These are phyloP conservation scores for Myiotriccus ornatus DNA, from an alignment of 2,797 vertebrate genomes.

Conservation along the genomic window DNA sequence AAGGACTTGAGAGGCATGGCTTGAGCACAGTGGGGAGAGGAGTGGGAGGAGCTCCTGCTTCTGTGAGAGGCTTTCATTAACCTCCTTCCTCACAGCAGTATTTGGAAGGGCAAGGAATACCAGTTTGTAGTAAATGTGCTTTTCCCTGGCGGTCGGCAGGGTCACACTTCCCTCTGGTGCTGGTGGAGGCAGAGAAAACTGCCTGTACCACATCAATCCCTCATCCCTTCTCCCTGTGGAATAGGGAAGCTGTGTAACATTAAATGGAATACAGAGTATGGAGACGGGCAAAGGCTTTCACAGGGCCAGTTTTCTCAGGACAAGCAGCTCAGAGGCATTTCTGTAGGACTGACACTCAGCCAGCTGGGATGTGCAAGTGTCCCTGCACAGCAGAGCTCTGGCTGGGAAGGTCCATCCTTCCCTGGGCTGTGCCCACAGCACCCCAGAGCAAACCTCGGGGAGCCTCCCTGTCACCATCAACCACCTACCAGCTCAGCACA, in stretches of 20 bases:
- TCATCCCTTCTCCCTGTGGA: neutral
- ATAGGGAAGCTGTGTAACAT: accelerated
- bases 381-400: neutral
- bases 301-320: accelerated
- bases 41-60: neutral
- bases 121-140: too few relatives aligned
- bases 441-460: accelerated
- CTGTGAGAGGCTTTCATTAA: accelerated
- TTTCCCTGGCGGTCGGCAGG: neutral
- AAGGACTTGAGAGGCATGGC: neutral
- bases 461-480: neutral
- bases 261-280: accelerated
- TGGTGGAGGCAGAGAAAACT: neutral
- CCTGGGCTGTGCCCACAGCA: neutral
- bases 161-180: neutral
- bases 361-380: accelerated
- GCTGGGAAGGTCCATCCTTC: neutral
- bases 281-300: accelerated
- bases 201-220: accelerated
- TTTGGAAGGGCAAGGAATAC: neutral
- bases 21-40: neutral
- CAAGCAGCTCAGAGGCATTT: neutral
- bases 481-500: neutral
- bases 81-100: accelerated
- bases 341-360: neutral